Evolutionary conservation across 2,113 vertebrate genomes (phyloP).

Genomic region (Semnornis frantzii): DNA sequence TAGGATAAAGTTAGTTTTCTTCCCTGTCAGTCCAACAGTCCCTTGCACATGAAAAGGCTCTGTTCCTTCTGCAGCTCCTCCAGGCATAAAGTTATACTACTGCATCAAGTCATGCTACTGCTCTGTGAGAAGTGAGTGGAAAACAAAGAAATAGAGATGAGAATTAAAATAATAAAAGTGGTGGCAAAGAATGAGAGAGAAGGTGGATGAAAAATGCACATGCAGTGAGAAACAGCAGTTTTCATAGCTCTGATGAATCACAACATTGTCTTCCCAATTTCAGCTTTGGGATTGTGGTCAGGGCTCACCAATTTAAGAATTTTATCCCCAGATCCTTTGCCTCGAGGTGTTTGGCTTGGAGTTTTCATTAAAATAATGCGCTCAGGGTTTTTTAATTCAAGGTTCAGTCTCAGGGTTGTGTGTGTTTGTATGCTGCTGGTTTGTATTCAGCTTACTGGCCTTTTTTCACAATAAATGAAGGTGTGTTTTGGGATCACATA

Average conservation of each 20-base stretch:
- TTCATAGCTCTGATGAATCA: background rate
- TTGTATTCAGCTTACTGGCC: background rate
- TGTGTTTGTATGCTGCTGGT: background rate
- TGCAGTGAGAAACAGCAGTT: background rate
- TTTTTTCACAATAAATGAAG: background rate
- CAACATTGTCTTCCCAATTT: background rate
- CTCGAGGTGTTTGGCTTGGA: background rate
- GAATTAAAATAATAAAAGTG: background rate
- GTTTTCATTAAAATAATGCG: background rate
- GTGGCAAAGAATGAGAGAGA: background rate
- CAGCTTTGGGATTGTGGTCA: background rate
- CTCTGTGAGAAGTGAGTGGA: background rate
- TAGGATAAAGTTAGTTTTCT: background rate
- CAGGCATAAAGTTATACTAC: background rate
- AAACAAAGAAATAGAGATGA: background rate
- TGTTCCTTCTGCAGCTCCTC: background rate
- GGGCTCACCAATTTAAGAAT: background rate
- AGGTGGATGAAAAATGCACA: background rate
- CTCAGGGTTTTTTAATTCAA: background rate
- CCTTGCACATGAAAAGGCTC: background rate
- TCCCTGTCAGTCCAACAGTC: background rate
- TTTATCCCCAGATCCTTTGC: background rate
- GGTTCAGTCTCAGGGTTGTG: background rate
- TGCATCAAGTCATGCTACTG: background rate
- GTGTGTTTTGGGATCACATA: background rate